Percentiles rank a stretch among this genome's conserved stretches.
Conservation (phyloP, 1,140 invertebrate species). For the Chrysopa pallens region DNA sequence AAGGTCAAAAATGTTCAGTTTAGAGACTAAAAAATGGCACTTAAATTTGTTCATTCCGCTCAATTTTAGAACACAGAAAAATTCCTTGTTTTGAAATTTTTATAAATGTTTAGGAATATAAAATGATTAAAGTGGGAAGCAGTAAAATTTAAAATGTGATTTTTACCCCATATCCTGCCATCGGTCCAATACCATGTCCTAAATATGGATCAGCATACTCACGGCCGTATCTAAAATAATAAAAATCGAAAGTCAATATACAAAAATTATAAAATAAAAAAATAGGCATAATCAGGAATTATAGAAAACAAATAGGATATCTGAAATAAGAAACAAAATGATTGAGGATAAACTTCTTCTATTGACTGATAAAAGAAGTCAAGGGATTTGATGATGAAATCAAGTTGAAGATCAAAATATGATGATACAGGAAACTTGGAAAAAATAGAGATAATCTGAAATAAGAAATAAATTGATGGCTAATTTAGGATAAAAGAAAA, state of each 20-base stretch:
- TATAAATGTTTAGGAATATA: too few relatives aligned
- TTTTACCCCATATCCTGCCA: slow-evolving; percentile 87
- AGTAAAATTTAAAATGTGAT: slow-evolving; percentile 1
- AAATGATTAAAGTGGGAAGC: too few relatives aligned
- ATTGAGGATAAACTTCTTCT: too few relatives aligned
- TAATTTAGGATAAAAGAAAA: neutral
- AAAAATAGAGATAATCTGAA: too few relatives aligned
- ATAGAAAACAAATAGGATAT: neutral
- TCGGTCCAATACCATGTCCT: slow-evolving; percentile 88
- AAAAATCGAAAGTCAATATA: slow-evolving; percentile 16
- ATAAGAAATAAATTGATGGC: too few relatives aligned
- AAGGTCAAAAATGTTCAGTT: neutral
- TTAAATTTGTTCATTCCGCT: neutral
- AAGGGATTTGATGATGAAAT: too few relatives aligned
- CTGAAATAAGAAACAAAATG: too few relatives aligned
- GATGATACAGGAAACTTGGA: too few relatives aligned
- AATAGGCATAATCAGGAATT: neutral
- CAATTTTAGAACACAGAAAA: neutral
- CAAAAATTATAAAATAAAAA: neutral
- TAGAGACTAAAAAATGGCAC: neutral
- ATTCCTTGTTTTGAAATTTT: too few relatives aligned
- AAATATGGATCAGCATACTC: slow-evolving; percentile 89
- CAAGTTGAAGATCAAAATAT: too few relatives aligned
- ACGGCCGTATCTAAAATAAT: slow-evolving; percentile 71
- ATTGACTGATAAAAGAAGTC: too few relatives aligned